Evolutionary conservation across 2,888 invertebrate species (phyloP).

Genomic region (Agrochola lota): DNA sequence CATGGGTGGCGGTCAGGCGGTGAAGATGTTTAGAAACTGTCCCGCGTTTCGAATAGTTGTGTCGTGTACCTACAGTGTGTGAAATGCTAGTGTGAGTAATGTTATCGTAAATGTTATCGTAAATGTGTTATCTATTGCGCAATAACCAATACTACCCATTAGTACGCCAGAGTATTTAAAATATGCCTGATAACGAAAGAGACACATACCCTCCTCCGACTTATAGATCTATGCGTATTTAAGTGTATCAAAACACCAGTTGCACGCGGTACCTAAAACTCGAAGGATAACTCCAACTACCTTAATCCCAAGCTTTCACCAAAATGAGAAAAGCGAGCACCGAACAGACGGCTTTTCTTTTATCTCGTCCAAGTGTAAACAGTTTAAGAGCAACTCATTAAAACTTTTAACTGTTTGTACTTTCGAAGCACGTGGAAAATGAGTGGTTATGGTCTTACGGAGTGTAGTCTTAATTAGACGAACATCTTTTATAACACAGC

Average conservation of each 20-base stretch:
- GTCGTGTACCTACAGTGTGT: no score
- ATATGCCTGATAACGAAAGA: no score
- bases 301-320: slow-evolving; percentile 42
- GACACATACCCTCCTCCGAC: no score
- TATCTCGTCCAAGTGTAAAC: slow-evolving; percentile 72
- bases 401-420: slow-evolving; percentile 78
- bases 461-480: slow-evolving; percentile 49
- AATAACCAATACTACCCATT: no score
- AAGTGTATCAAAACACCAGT: slow-evolving; percentile 30
- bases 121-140: no score
- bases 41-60: no score
- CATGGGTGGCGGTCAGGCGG: no score
- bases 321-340: slow-evolving; percentile 52
- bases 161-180: no score
- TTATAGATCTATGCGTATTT: no score
- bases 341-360: slow-evolving; percentile 43
- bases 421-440: slow-evolving; percentile 65
- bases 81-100: no score
- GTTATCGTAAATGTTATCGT: no score
- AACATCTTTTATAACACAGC: slow-evolving; percentile 40
- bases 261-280: slow-evolving; percentile 30
- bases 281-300: slow-evolving; percentile 25
- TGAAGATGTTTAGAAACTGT: no score
- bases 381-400: slow-evolving; percentile 78
- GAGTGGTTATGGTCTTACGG: slow-evolving; percentile 58